Evolutionary conservation across 1,140 invertebrate species (phyloP).

Genomic region (Penaeus chinensis): DNA sequence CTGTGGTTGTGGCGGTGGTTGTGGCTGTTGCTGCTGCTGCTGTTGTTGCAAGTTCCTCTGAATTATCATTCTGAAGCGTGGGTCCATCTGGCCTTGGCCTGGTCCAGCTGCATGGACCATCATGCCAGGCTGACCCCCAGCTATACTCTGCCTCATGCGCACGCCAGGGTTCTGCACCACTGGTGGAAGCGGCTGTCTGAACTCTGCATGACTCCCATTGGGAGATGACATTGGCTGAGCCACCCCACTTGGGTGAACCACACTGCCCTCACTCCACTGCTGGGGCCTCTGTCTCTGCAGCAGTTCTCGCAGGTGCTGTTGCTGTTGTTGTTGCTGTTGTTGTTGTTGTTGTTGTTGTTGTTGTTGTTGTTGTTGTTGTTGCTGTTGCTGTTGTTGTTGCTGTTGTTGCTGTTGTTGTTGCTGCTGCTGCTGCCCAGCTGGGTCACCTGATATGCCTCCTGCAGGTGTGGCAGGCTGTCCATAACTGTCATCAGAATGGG

Average conservation of each 20-base stretch:
- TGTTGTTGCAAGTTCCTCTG: constrained; percentile 38
- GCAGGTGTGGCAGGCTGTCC: constrained; percentile 36
- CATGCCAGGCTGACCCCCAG: constrained; percentile 38
- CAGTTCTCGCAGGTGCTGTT: constrained; percentile 39
- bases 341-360: too few species aligned
- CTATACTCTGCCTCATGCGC: constrained; percentile 46
- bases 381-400: constrained; percentile 33
- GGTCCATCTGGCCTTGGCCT: constrained; percentile 41
- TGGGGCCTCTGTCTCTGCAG: constrained; percentile 30
- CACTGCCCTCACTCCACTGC: constrained; percentile 39
- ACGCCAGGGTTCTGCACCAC: constrained; percentile 17
- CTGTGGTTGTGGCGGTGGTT: neutral
- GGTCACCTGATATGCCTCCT: constrained; percentile 14
- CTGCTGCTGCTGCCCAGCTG: constrained; percentile 46
- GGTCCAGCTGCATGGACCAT: constrained; percentile 31
- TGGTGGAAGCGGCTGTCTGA: constrained; percentile 47
- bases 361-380: too few species aligned
- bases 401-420: neutral
- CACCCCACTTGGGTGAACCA: constrained; percentile 7
- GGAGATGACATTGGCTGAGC: constrained; percentile 39
- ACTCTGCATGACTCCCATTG: constrained; percentile 42
- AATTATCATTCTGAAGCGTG: constrained; percentile 44
- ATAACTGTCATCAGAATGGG: constrained; percentile 47
- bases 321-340: neutral
- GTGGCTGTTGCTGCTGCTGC: constrained; percentile 17